These are phyloP conservation scores for Argyresthia goedartella DNA, from an alignment of 2,888 invertebrate species.

Conservation along the genomic window DNA sequence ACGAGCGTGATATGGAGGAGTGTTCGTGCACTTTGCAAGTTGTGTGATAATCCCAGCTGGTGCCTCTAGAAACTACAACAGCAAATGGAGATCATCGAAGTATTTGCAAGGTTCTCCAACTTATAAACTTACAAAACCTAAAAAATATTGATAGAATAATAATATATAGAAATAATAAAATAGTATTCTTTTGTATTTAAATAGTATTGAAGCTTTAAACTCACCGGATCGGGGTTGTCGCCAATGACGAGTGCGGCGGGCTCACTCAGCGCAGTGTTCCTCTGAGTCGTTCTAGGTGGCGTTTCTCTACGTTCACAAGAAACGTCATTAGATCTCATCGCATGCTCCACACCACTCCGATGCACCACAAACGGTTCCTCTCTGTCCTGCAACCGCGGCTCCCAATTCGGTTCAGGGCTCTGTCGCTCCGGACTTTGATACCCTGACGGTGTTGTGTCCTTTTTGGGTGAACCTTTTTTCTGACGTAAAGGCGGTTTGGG, in stretches of 20 bases:
- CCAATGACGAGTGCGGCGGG: conserved; percentile 58
- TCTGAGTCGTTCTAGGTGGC: conserved; percentile 20
- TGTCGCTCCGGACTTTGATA: conserved; percentile 17
- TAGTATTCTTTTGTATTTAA: too few relatives aligned
- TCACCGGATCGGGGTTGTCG: conserved; percentile 57
- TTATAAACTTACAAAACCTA: too few relatives aligned
- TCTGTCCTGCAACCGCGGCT: conserved; percentile 24
- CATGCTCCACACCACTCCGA: conserved; percentile 14
- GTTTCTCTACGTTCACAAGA: conserved; percentile 27
- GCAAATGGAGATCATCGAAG: too few relatives aligned
- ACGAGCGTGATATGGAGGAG: too few relatives aligned
- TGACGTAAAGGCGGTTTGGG: conserved; percentile 89
- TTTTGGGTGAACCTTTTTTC: conserved; percentile 82
- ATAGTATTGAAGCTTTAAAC: conserved; percentile 7
- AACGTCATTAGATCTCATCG: conserved; percentile 25
- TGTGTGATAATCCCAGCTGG: too few relatives aligned
- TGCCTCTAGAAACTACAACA: too few relatives aligned
- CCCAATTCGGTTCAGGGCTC: conserved; percentile 19
- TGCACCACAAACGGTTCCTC: conserved; percentile 33
- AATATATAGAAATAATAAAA: too few relatives aligned
- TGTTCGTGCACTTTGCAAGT: too few relatives aligned
- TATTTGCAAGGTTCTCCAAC: too few relatives aligned
- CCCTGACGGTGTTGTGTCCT: conserved; percentile 64
- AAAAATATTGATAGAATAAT: too few relatives aligned
- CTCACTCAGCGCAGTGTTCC: conserved; percentile 16